phyloP scores from a whole-genome alignment of 2,113 vertebrate species.

The Typhlomys cinereus region DNA sequence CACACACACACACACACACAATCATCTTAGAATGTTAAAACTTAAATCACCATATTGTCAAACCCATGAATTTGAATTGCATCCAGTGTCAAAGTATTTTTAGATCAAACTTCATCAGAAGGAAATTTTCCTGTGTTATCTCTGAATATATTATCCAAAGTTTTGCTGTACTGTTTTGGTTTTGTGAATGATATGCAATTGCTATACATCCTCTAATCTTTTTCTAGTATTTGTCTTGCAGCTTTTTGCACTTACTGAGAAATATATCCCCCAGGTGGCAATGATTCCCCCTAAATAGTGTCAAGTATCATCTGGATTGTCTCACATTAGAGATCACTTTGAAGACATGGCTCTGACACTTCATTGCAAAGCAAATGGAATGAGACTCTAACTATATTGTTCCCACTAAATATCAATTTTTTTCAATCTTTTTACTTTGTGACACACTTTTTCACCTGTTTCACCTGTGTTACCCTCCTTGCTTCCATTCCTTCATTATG shows the following conservation, averaged over 20 bases:
- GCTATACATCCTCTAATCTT: background rate
- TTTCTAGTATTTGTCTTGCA: background rate
- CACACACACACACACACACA: too few relatives aligned
- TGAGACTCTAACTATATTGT: background rate
- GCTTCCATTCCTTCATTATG: background rate
- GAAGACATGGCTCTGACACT: background rate
- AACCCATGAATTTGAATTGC: too few relatives aligned
- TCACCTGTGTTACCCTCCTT: background rate
- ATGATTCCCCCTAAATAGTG: background rate
- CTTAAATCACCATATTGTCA: too few relatives aligned
- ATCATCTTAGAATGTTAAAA: too few relatives aligned
- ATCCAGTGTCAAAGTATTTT: too few relatives aligned
- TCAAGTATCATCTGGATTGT: background rate
- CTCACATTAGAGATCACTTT: background rate
- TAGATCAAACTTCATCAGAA: background rate
- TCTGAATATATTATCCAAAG: background rate
- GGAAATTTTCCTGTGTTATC: background rate
- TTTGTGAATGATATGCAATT: background rate
- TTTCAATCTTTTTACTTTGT: background rate
- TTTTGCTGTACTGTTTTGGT: background rate
- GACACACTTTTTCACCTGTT: background rate
- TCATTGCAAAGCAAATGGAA: background rate
- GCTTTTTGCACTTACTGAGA: background rate
- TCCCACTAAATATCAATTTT: background rate
- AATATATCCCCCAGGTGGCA: background rate